Percentiles rank a stretch among this genome's conserved stretches.
phyloP scores from a whole-genome alignment of 2,797 vertebrate genomes.

The Heteromormyrus szaboi region DNA sequence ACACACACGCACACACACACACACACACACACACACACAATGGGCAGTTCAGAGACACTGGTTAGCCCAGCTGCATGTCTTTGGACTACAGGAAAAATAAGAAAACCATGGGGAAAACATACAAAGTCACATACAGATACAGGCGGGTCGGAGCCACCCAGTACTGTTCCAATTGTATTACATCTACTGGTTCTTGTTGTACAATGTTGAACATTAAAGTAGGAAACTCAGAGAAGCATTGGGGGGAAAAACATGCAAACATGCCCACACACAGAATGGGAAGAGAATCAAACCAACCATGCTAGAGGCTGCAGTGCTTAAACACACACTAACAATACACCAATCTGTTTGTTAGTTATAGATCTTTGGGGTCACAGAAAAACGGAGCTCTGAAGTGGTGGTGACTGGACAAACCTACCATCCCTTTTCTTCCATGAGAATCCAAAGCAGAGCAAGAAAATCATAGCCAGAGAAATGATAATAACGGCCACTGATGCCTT shows the following conservation, averaged over 20 bases:
- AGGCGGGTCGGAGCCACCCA: not conserved
- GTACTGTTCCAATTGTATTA: not conserved
- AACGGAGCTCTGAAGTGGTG: not conserved
- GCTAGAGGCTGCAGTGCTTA: not conserved
- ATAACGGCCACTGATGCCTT: constrained; percentile 70
- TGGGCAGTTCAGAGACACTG: not conserved
- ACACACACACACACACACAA: not conserved
- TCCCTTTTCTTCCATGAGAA: constrained; percentile 71
- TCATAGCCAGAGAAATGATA: constrained; percentile 67
- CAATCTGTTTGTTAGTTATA: not conserved
- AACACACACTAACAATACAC: not conserved
- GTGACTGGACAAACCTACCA: constrained; percentile 46
- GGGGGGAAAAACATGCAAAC: not conserved
- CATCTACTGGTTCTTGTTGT: not conserved
- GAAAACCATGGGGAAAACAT: not conserved
- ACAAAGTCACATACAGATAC: not conserved
- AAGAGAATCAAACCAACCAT: not conserved
- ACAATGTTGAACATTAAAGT: not conserved
- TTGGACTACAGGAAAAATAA: not conserved
- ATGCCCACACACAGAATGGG: not conserved
- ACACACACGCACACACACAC: not conserved
- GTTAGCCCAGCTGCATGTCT: not conserved
- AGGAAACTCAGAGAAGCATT: not conserved
- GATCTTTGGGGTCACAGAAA: not conserved
- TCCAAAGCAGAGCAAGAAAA: constrained; percentile 69